Evolutionary conservation across 2,797 vertebrate species (phyloP).

Genomic region (Gobio occitaniae): DNA sequence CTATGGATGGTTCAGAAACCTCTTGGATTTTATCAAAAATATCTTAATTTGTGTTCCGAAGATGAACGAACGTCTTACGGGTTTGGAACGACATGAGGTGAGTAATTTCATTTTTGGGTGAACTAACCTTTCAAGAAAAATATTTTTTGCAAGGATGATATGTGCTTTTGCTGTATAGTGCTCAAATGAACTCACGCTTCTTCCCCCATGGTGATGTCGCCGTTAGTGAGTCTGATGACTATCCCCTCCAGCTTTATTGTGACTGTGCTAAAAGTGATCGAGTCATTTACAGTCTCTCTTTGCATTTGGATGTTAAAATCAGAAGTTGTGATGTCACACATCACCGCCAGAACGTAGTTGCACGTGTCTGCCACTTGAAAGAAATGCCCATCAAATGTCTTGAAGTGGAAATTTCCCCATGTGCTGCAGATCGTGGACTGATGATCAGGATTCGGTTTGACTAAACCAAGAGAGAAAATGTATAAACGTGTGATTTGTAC

Average conservation of each 20-base stretch:
- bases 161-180: not conserved
- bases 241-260: constrained; percentile 74
- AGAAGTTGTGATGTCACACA: constrained; percentile 70
- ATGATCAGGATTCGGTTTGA: constrained; percentile 60
- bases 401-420: constrained; percentile 81
- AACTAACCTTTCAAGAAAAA: not conserved
- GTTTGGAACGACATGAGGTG: too few relatives aligned
- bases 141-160: not conserved
- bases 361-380: constrained; percentile 76
- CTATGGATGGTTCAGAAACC: too few relatives aligned
- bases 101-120: too few relatives aligned
- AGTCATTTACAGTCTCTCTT: constrained; percentile 56
- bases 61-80: too few relatives aligned
- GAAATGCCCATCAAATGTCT: constrained; percentile 78
- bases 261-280: constrained; percentile 67
- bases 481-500: not conserved
- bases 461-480: not conserved
- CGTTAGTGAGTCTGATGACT: constrained; percentile 70
- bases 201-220: constrained; percentile 69
- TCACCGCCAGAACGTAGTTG: constrained; percentile 72
- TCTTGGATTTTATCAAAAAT: too few relatives aligned
- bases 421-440: constrained; percentile 77
- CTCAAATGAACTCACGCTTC: constrained; percentile 74
- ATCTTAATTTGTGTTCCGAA: too few relatives aligned
- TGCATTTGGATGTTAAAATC: constrained; percentile 77